Base-by-base conservation (phyloP, 2,888 invertebrate genomes). In the Pammene aurita region DNA sequence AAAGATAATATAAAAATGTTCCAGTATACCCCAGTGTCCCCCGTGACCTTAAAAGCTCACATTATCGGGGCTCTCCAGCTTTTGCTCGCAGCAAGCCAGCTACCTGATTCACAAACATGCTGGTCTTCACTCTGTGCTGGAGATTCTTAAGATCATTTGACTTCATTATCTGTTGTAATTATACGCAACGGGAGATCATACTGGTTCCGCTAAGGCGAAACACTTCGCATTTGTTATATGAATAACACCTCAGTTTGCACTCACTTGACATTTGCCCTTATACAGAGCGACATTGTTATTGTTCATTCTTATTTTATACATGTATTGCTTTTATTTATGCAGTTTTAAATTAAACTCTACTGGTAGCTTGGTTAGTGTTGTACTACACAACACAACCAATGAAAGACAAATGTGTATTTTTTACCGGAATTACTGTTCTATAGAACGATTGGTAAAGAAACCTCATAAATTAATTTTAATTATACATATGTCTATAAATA, bases 251-350 rank as follows among this genome's bases (percentile, higher is more conserved):
- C 48, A 7, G 13, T 16, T 46, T 68, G 68, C 64, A 64, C 68
- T 54, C 63, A 0, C 63, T 58, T 64, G 68, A 58, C 68, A 54
- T 46, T 64, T 64, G 52, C 63, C 57, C 62, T 67, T 67, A 55
- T 57, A 42, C 55, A 56, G 14, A 48, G 56, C 42, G 38, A 63
- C 52, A 62, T 41, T 7, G 0, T 42, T 42, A 42, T 50, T 41
- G 48, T 18, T 56, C 46, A 44, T 56, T 65, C 46, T 55, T 48
- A 48, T 38, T 62, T 46, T 61, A 55, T 67, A 46, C 41, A 42
- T 48, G 56, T 67, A 67, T 67, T 62, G 48, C 42, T 56, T 34
- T 67, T 67, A 46, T 38, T 67, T 34, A 62, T 55, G 34, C 50
- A 57, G 13, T 13, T 18, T 67, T 62, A 50, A 44, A 42, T 67